These are phyloP conservation scores for Blastomussa wellsi DNA, from an alignment of 92 coral and sea anemone genomes.

Conservation along the genomic window DNA sequence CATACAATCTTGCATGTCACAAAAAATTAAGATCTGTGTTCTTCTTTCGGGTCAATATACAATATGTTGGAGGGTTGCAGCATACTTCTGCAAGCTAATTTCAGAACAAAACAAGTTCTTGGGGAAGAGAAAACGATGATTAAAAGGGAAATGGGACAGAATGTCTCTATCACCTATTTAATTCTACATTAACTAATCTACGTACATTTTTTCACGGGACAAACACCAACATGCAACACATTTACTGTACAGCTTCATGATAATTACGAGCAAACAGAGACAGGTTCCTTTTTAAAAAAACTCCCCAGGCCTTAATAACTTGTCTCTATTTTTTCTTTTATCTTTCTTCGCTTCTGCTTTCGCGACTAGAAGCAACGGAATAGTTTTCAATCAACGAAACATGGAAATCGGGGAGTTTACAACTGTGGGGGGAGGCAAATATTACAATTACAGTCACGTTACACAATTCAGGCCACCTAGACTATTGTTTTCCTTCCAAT, in stretches of 20 bases:
- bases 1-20: constrained; percentile 63
- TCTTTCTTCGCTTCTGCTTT: constrained; percentile 36
- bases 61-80: constrained; percentile 57
- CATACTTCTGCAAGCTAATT: constrained; percentile 51
- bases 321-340: background rate
- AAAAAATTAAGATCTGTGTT: constrained; percentile 70
- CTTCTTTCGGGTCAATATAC: constrained; percentile 63
- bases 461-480: constrained; percentile 59
- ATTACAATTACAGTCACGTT: constrained; percentile 61
- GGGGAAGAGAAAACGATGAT: constrained; percentile 26
- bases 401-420: constrained; percentile 38
- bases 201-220: constrained; percentile 28
- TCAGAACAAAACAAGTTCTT: constrained; percentile 61
- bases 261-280: constrained; percentile 16
- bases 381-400: constrained; percentile 33
- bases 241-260: constrained; percentile 37
- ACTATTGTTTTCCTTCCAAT: constrained; percentile 61
- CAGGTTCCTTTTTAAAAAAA: constrained; percentile 52
- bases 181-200: constrained; percentile 47
- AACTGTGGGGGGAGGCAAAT: constrained; percentile 52
- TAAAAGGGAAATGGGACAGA: constrained; percentile 12
- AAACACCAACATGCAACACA: constrained; percentile 18
- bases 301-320: constrained; percentile 46
- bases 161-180: constrained; percentile 22
- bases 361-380: constrained; percentile 34